Conservation (phyloP, 1,140 invertebrate species). For the Heterodera carotae region DNA sequence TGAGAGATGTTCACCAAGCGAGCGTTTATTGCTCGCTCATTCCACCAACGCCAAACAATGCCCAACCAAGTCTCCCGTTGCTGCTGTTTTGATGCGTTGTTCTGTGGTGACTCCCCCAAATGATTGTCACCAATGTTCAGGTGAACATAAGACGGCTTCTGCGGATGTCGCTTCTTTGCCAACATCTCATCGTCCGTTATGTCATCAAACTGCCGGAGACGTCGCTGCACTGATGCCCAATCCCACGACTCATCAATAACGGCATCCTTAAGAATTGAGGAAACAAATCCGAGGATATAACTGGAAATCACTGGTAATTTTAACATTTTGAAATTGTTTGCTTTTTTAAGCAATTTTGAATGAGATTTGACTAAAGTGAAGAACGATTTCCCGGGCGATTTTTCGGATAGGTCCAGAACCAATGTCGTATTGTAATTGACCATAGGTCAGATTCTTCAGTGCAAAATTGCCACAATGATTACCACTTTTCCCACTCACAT, state of each 20-base stretch:
- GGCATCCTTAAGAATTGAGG: constrained; percentile 19
- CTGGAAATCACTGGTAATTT: too few species aligned
- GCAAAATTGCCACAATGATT: neutral
- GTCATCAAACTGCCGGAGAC: neutral
- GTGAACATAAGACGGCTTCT: constrained; percentile 6
- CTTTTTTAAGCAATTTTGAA: too few species aligned
- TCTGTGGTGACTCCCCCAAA: neutral
- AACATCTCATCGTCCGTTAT: neutral
- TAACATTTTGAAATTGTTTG: too few species aligned
- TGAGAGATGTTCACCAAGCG: constrained; percentile 23
- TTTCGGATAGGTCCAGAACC: too few species aligned
- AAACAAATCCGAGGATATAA: too few species aligned
- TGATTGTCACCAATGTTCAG: constrained; percentile 7
- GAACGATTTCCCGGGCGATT: too few species aligned
- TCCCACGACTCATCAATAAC: constrained; percentile 30
- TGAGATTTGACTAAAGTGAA: too few species aligned
- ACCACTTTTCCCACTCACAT: neutral
- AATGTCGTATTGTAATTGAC: too few species aligned
- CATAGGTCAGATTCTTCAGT: too few species aligned
- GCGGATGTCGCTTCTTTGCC: neutral
- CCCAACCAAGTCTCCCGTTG: constrained; percentile 16
- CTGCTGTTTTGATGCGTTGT: neutral
- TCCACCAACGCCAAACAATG: constrained; percentile 29
- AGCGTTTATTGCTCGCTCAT: constrained; percentile 19
- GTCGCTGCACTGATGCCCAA: constrained; percentile 24